phyloP scores from a whole-genome alignment of 1,140 invertebrate species.

The Papilio dardanus region DNA sequence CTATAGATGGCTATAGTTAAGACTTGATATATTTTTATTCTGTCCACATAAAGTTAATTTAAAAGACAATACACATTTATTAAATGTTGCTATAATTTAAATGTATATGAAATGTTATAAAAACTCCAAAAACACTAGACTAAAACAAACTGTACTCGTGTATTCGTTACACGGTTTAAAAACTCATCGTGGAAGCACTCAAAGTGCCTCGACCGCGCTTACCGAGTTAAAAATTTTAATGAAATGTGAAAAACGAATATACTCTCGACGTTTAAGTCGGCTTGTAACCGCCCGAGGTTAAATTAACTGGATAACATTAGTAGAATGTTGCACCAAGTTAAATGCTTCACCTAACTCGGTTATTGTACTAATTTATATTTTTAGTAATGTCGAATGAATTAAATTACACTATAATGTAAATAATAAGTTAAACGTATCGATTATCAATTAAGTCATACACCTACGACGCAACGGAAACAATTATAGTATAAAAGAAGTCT shows the following conservation, averaged over 20 bases:
- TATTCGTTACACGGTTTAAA: conserved; percentile 26
- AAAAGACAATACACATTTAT: neutral
- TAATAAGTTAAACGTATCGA: too few relatives aligned
- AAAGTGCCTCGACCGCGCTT: conserved; percentile 57
- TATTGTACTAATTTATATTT: neutral
- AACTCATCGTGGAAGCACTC: conserved; percentile 59
- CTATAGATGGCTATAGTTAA: neutral
- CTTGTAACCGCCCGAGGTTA: conserved; percentile 44
- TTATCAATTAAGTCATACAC: too few relatives aligned
- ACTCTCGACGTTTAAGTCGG: conserved; percentile 50
- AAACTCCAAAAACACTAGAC: conserved; percentile 3
- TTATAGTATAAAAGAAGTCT: too few relatives aligned
- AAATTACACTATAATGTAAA: too few relatives aligned
- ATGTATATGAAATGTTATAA: neutral
- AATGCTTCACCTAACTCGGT: neutral
- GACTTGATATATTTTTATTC: neutral
- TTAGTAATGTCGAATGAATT: too few relatives aligned
- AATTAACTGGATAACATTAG: conserved; percentile 45
- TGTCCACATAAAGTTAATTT: neutral
- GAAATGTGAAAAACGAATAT: conserved; percentile 63
- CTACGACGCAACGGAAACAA: too few relatives aligned
- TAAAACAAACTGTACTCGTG: conserved; percentile 15
- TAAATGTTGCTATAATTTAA: neutral
- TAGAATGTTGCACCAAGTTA: neutral
- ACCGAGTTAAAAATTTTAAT: conserved; percentile 67